Evolutionary conservation across 2,113 vertebrate species (phyloP).

Genomic region (Coracopsis vasa): DNA sequence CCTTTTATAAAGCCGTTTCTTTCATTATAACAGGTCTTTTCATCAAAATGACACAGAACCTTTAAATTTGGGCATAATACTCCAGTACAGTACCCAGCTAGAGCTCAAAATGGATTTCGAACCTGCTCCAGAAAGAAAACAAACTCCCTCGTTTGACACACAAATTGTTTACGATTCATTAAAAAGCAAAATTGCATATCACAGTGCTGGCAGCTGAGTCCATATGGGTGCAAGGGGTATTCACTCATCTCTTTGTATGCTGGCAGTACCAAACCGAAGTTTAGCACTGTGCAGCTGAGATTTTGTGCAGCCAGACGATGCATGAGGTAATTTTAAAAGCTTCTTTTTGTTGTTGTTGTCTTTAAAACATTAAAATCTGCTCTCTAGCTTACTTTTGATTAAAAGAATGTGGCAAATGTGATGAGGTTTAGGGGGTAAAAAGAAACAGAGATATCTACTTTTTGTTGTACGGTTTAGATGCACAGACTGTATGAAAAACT

Average conservation of each 20-base stretch:
- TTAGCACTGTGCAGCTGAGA: constrained; percentile 76
- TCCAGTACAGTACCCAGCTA: constrained; percentile 61
- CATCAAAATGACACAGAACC: constrained; percentile 69
- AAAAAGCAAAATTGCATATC: constrained; percentile 85
- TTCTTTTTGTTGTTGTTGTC: constrained; percentile 70
- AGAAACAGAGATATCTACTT: neutral
- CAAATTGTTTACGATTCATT: constrained; percentile 86
- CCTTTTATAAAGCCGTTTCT: constrained; percentile 77
- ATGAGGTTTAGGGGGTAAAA: neutral
- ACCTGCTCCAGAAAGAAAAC: constrained; percentile 75
- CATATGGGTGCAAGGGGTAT: constrained; percentile 77
- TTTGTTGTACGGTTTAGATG: constrained; percentile 22
- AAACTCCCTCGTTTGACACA: constrained; percentile 80
- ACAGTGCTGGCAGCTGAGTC: constrained; percentile 79
- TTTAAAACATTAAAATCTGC: constrained; percentile 75
- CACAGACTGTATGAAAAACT: constrained; percentile 29
- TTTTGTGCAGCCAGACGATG: constrained; percentile 75
- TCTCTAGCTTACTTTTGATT: constrained; percentile 68
- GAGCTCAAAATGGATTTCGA: constrained; percentile 62
- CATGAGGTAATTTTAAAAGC: constrained; percentile 84
- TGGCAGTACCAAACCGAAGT: constrained; percentile 78
- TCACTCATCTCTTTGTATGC: constrained; percentile 82
- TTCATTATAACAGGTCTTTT: constrained; percentile 78
- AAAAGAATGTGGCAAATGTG: constrained; percentile 35
- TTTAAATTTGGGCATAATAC: constrained; percentile 69